These are phyloP conservation scores for Acronicta leporina DNA, from an alignment of 2,888 invertebrate genomes.

Conservation along the genomic window DNA sequence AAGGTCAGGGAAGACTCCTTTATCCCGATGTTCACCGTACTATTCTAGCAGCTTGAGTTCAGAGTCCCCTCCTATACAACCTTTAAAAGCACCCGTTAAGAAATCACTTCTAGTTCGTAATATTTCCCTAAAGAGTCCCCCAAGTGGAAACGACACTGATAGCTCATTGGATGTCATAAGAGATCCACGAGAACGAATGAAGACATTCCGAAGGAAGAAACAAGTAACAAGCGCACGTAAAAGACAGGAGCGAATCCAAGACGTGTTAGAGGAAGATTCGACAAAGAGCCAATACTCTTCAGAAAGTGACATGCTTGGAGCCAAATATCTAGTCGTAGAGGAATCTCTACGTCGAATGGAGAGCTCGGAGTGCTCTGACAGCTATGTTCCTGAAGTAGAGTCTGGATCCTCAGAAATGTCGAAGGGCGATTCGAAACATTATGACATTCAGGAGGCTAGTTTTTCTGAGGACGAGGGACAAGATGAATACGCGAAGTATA, in stretches of 20 bases:
- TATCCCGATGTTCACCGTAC: conserved; percentile 92
- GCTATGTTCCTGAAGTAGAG: conserved; percentile 91
- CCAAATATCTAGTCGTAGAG: conserved; percentile 79
- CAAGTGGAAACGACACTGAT: conserved; percentile 93
- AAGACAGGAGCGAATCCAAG: conserved; percentile 88
- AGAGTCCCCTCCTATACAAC: conserved; percentile 92
- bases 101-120: conserved; percentile 90
- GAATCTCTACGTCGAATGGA: conserved; percentile 88
- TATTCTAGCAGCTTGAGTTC: conserved; percentile 93
- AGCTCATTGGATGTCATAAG: conserved; percentile 91
- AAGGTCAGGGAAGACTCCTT: conserved; percentile 86
- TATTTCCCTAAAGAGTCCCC: conserved; percentile 91
- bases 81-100: conserved; percentile 91
- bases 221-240: conserved; percentile 89
- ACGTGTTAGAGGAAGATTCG: conserved; percentile 86
- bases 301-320: conserved; percentile 82
- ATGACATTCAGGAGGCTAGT: conserved; percentile 79
- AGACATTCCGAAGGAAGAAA: conserved; percentile 91
- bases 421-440: conserved; percentile 85
- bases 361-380: conserved; percentile 91
- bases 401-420: conserved; percentile 90
- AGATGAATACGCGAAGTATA: conserved; percentile 83
- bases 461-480: conserved; percentile 89
- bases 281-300: conserved; percentile 87
- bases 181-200: conserved; percentile 91